Evolutionary conservation across 2,113 vertebrate genomes (phyloP).

Genomic region (Triplophysa rosa): DNA sequence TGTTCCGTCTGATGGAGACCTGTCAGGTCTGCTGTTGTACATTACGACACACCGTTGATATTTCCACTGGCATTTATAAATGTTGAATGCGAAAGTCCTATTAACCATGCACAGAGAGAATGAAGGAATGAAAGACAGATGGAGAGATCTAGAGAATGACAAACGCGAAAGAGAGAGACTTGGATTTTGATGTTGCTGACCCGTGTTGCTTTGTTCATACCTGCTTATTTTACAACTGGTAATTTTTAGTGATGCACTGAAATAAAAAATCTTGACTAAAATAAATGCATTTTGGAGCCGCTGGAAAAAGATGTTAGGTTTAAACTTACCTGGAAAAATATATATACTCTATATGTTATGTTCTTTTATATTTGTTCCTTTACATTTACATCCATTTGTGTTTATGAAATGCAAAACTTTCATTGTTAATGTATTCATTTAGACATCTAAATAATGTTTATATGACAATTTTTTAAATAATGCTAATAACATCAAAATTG

Average conservation of each 20-base stretch:
- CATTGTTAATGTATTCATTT: too few species aligned
- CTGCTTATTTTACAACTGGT: not conserved
- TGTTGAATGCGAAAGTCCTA: slow-evolving; percentile 67
- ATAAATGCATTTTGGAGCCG: not conserved
- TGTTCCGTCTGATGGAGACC: slow-evolving; percentile 53
- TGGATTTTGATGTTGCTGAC: not conserved
- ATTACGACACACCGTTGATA: slow-evolving; percentile 64
- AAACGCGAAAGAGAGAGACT: not conserved
- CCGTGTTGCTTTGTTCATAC: slow-evolving; percentile 22
- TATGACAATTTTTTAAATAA: too few species aligned
- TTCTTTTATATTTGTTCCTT: too few species aligned
- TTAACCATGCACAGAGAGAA: slow-evolving; percentile 57
- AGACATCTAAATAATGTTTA: too few species aligned
- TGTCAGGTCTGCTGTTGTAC: slow-evolving; percentile 61
- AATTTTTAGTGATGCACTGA: not conserved
- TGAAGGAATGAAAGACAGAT: slow-evolving; percentile 39
- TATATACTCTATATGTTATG: too few species aligned
- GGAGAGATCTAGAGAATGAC: slow-evolving; percentile 38
- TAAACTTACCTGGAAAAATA: too few species aligned
- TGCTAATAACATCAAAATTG: too few species aligned
- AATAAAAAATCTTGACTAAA: not conserved
- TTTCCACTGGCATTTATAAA: slow-evolving; percentile 74
- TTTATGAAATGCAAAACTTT: too few species aligned
- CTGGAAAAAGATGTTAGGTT: not conserved
- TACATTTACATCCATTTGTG: too few species aligned